Conservation (phyloP, 2,113 vertebrate species). For the Syngnathoides biaculeatus region DNA sequence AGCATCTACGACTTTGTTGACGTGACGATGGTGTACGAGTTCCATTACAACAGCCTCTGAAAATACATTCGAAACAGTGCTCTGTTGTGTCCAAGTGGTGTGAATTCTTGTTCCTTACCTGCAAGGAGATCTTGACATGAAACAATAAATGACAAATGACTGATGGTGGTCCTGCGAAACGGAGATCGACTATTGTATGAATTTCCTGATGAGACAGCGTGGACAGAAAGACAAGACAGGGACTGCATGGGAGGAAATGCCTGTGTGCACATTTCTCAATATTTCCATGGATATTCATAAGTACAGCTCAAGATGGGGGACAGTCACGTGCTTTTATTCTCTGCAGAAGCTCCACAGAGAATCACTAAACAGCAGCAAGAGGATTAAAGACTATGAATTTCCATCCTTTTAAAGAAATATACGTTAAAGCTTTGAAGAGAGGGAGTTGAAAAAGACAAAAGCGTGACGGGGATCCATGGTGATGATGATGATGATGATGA, state of each 20-base stretch:
- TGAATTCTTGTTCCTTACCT: constrained; percentile 54
- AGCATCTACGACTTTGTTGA: constrained; percentile 48
- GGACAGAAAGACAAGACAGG: constrained; percentile 34
- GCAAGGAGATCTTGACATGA: constrained; percentile 31
- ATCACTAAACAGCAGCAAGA: constrained; percentile 9
- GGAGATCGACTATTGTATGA: constrained; percentile 34
- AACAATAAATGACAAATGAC: constrained; percentile 36
- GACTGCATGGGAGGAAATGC: constrained; percentile 23
- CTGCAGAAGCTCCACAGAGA: constrained; percentile 9
- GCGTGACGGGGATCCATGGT: constrained; percentile 23
- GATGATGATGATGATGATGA: constrained; percentile 33
- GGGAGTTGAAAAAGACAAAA: background rate
- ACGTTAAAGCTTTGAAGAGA: background rate
- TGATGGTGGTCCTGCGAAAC: constrained; percentile 47
- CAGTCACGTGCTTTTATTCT: constrained; percentile 18
- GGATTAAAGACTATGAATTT: background rate
- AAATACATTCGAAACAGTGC: constrained; percentile 4
- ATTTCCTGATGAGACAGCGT: constrained; percentile 39
- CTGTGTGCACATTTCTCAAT: background rate
- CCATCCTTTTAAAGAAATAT: background rate
- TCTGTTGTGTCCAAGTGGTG: background rate
- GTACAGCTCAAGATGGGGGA: constrained; percentile 11
- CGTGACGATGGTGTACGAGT: constrained; percentile 19
- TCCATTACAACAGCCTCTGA: background rate
- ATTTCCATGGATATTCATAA: constrained; percentile 15